phyloP scores from a whole-genome alignment of 2,113 vertebrate species.

The Pelecanus crispus region DNA sequence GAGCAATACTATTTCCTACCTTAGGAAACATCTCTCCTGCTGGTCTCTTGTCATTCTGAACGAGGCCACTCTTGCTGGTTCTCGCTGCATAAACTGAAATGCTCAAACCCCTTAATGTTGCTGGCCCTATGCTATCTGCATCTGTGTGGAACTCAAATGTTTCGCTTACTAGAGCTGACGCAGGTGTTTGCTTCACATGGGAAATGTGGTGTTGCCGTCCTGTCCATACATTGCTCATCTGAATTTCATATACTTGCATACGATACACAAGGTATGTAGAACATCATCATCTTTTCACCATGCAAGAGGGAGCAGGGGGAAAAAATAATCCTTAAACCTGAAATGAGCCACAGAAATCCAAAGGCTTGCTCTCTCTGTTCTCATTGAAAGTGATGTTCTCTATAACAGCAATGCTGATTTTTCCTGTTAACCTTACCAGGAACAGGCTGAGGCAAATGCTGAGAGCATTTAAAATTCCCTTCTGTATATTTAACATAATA shows the following conservation, averaged over 20 bases:
- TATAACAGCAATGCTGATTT: not conserved
- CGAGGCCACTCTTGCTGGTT: not conserved
- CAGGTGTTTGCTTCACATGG: not conserved
- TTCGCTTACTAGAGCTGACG: not conserved
- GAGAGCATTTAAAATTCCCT: not conserved
- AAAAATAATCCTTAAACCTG: not conserved
- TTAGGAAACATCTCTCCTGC: not conserved
- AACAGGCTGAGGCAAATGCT: not conserved
- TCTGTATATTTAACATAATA: not conserved
- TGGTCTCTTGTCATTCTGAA: not conserved
- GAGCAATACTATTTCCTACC: not conserved
- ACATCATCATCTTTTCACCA: accelerated
- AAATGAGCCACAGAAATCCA: not conserved
- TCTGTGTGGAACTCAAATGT: not conserved
- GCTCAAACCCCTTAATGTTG: not conserved
- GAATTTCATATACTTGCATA: accelerated
- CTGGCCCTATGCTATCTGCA: not conserved
- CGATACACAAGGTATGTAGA: not conserved
- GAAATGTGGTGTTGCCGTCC: accelerated
- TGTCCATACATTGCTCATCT: accelerated
- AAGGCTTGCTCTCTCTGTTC: not conserved
- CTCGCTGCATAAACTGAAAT: not conserved
- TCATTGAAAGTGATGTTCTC: not conserved
- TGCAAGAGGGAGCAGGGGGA: not conserved
- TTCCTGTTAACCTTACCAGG: not conserved